These are phyloP conservation scores for Portevinia maculata DNA, from an alignment of 2,888 invertebrate genomes.

Conservation along the genomic window DNA sequence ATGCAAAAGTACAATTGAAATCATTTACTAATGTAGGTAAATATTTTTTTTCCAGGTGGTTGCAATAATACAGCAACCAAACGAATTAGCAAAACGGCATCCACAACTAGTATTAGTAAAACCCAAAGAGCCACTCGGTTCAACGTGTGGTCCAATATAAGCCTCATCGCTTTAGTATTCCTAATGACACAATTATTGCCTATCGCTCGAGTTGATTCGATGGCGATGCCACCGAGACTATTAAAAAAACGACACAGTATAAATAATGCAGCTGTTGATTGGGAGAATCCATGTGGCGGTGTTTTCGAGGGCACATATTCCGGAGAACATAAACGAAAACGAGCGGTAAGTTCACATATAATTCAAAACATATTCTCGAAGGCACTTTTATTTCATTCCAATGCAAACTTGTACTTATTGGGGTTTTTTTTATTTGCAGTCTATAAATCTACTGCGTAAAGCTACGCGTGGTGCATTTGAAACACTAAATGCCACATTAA, in stretches of 20 bases:
- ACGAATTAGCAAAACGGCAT: conserved; percentile 73
- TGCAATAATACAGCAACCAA: conserved; percentile 71
- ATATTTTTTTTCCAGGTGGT: conserved; percentile 54
- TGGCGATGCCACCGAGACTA: conserved; percentile 69
- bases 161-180: conserved; percentile 40
- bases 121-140: conserved; percentile 68
- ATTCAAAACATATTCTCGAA: not conserved
- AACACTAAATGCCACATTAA: conserved; percentile 49
- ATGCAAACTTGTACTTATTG: not conserved
- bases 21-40: conserved; percentile 10
- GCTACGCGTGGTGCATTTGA: conserved; percentile 13
- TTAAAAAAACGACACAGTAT: conserved; percentile 61
- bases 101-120: conserved; percentile 64
- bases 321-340: conserved; percentile 3
- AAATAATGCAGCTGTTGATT: conserved; percentile 73
- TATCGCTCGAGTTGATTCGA: conserved; percentile 74
- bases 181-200: conserved; percentile 69
- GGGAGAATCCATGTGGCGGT: conserved; percentile 81
- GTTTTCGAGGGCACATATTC: conserved; percentile 53
- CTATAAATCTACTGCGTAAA: conserved; percentile 39
- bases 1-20: not conserved
- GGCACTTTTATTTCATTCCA: not conserved
- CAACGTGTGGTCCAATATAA: conserved; percentile 62
- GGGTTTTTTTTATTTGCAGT: conserved; percentile 26
- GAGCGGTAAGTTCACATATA: conserved; percentile 39